Conservation (phyloP, 2,888 invertebrate species). For the Hypsopygia costalis region DNA sequence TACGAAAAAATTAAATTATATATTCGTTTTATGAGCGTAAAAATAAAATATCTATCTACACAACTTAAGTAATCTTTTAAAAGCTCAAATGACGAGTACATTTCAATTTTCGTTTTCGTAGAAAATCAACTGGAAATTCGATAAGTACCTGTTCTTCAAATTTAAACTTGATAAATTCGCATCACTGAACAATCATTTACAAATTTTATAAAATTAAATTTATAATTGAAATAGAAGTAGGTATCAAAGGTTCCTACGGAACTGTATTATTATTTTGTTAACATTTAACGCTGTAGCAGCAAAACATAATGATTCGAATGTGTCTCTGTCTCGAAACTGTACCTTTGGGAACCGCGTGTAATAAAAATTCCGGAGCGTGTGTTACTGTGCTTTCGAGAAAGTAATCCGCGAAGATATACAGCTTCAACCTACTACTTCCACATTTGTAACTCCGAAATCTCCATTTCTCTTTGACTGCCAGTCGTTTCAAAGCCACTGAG, state of each 20-base stretch:
- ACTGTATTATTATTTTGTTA: conserved; percentile 34
- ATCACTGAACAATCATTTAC: no score
- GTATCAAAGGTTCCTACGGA: conserved; percentile 15
- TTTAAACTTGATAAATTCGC: no score
- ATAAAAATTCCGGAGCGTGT: conserved; percentile 69
- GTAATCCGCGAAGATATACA: conserved; percentile 76
- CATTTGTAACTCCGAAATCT: conserved; percentile 77
- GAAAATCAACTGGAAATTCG: no score
- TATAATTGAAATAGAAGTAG: neutral
- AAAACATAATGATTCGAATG: conserved; percentile 64
- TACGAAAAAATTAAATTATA: no score
- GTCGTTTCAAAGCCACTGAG: conserved; percentile 68
- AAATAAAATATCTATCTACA: no score
- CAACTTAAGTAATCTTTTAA: no score
- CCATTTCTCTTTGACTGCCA: conserved; percentile 76
- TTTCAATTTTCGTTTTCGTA: no score
- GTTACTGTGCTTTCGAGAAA: conserved; percentile 67
- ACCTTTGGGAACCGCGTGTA: conserved; percentile 59
- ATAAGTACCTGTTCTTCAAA: no score
- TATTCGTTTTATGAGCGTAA: no score
- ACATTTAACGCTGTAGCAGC: conserved; percentile 43
- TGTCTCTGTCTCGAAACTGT: conserved; percentile 65
- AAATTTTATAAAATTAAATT: no score
- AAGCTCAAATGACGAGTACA: no score
- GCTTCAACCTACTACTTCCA: conserved; percentile 65